Base-by-base conservation (phyloP, 2,888 invertebrate species). In the Philereme transversata region DNA sequence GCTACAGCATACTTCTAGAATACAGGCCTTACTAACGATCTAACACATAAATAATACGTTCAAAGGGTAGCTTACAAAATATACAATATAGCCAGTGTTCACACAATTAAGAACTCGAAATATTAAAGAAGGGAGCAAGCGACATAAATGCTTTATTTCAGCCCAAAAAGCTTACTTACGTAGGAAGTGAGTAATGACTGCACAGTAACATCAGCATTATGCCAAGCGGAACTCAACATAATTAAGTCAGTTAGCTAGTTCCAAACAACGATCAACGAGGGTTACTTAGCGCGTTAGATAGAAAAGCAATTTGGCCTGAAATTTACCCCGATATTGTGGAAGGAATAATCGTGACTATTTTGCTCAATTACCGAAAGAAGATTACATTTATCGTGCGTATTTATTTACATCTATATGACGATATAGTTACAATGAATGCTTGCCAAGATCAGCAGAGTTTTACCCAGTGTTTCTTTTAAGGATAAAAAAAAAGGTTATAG, bases 241-340 rank as follows among this genome's bases (percentile, higher is more conserved):
- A 55, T 51, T 57, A 57, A 50, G 51, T 49, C 48, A 56, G 51
- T 56, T 48, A 61, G 48, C 52, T 61, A 52, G 51, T 61, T 57
- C 46, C 40, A 51, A 53, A 61, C 61, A 61, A 61, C 53, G 41
- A 57, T 57, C 61, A 57, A 52, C 52, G 45, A 22, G 40, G 44
- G 49, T 57, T 43, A 41, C 47, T 57, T 11, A 47, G 51, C 47
- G 57, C 51, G 47, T 47, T 43, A 45, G 11, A 43, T 43, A 34
- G 43, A 43, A 48, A 48, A 35, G 57, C 45, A 54, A 47, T 54
- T 54, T 54, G 36, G 34, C 6, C 11, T 51, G 40, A 41, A 51
- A 43, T 9, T 22, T 22, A 22, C 22, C 22, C 22, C 22, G 22
- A 2, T 22, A 22, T 22, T 22, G 22, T 22, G 22, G 22, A 22